Evolutionary conservation across 1,140 invertebrate genomes (phyloP).

Genomic region (Pomacea maculata): DNA sequence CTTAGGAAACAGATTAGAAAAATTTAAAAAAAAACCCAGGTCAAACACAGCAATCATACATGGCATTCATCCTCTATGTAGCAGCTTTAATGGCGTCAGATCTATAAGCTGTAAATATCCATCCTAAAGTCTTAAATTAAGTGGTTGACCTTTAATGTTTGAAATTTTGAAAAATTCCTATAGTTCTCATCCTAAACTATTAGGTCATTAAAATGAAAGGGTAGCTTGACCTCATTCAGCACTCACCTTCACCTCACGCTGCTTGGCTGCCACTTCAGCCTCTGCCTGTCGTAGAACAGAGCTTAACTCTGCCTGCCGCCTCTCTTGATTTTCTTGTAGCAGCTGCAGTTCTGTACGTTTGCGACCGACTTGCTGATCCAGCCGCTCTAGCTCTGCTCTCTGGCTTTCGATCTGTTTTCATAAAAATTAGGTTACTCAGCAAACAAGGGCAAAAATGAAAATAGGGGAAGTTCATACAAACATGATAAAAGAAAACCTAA

Average conservation of each 20-base stretch:
- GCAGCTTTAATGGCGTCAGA: too few species aligned
- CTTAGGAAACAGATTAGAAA: conserved; percentile 32
- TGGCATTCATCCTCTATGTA: too few species aligned
- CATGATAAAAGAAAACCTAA: too few species aligned
- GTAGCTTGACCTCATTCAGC: not conserved
- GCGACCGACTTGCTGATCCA: conserved; percentile 54
- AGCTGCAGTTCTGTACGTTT: conserved; percentile 54
- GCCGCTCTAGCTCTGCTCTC: conserved; percentile 51
- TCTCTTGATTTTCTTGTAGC: conserved; percentile 49
- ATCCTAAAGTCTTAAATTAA: too few species aligned
- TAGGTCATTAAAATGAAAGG: too few species aligned
- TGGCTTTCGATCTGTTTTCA: conserved; percentile 35
- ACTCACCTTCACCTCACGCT: conserved; percentile 53
- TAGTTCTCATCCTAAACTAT: too few species aligned
- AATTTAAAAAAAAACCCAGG: not conserved
- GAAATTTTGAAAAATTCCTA: too few species aligned
- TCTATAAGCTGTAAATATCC: too few species aligned
- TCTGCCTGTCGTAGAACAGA: conserved; percentile 50
- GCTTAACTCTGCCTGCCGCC: conserved; percentile 49
- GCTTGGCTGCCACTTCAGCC: conserved; percentile 48
- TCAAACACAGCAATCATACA: too few species aligned
- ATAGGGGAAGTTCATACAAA: too few species aligned
- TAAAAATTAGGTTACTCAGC: not conserved
- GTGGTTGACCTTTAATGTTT: too few species aligned
- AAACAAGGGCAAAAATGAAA: too few species aligned